A percentile compares a stretch with the other conserved stretches of the same genome.
Conservation (phyloP, 2,797 vertebrate genomes). For the Octomys mimax region DNA sequence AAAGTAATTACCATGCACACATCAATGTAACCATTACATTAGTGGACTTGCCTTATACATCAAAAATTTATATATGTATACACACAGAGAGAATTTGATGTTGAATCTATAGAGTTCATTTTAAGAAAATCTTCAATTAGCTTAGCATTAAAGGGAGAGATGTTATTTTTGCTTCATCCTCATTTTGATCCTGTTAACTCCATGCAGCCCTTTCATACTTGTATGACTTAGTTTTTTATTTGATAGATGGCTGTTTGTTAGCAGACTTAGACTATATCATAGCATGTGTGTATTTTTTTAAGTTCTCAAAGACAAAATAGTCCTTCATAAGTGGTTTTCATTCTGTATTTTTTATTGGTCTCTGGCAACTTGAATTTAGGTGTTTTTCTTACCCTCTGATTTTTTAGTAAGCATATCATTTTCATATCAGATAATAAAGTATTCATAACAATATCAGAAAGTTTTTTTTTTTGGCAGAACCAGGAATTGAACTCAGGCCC, state of each 20-base stretch:
- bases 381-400: conserved; percentile 24
- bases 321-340: conserved; percentile 23
- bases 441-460: conserved; percentile 41
- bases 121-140: background rate
- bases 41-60: background rate
- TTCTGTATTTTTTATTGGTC: conserved; percentile 30
- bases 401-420: conserved; percentile 57
- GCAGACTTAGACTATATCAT: conserved; percentile 7
- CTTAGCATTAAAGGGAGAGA: background rate
- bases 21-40: background rate
- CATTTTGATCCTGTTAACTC: conserved; percentile 24
- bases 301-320: conserved; percentile 23
- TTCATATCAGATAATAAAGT: conserved; percentile 51
- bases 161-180: conserved; percentile 44
- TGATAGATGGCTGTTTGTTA: background rate
- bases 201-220: background rate
- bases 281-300: conserved; percentile 35
- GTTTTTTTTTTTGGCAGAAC: no score
- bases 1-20: background rate
- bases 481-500: no score
- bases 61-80: background rate
- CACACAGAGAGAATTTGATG: conserved; percentile 6
- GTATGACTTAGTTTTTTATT: conserved; percentile 35
- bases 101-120: conserved; percentile 20
- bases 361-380: conserved; percentile 37